Percentiles rank a stretch among this genome's conserved stretches.
Evolutionary conservation across 2,113 vertebrate species (phyloP).

Genomic region (Noturus placidus): DNA sequence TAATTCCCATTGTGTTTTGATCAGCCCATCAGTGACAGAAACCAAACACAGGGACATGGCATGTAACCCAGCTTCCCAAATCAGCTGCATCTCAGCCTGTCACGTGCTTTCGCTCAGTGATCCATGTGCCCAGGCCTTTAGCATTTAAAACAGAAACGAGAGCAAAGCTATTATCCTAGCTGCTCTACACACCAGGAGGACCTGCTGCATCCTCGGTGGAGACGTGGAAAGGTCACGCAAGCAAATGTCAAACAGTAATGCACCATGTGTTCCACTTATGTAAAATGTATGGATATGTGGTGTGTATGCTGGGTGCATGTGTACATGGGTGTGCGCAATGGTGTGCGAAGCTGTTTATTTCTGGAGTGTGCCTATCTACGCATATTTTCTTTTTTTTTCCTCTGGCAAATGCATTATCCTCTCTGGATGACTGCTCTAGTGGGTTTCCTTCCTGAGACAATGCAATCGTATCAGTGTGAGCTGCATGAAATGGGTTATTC

Average conservation of each 20-base stretch:
- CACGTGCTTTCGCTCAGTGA: not conserved
- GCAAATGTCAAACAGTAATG: conserved; percentile 52
- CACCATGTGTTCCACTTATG: conserved; percentile 45
- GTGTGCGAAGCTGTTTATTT: conserved; percentile 43
- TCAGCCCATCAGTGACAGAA: not conserved
- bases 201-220: conserved; percentile 28
- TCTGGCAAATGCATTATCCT: conserved; percentile 42
- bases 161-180: conserved; percentile 36
- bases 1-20: conserved; percentile 21
- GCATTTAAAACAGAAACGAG: conserved; percentile 24
- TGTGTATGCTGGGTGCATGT: not conserved
- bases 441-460: conserved; percentile 39
- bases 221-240: conserved; percentile 45
- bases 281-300: conserved; percentile 29
- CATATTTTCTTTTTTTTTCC: conserved; percentile 42
- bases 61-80: conserved; percentile 2
- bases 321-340: not conserved
- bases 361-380: conserved; percentile 23
- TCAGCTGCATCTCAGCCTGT: conserved; percentile 26
- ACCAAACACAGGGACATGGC: not conserved
- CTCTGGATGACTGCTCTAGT: conserved; percentile 32
- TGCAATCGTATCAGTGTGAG: conserved; percentile 39
- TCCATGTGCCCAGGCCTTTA: conserved; percentile 17
- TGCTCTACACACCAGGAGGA: conserved; percentile 22
- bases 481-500: conserved; percentile 26